Evolutionary conservation across 37 sponge, comb jelly and placozoan genomes (phyloP).

Genomic region (Agelas oroides): DNA sequence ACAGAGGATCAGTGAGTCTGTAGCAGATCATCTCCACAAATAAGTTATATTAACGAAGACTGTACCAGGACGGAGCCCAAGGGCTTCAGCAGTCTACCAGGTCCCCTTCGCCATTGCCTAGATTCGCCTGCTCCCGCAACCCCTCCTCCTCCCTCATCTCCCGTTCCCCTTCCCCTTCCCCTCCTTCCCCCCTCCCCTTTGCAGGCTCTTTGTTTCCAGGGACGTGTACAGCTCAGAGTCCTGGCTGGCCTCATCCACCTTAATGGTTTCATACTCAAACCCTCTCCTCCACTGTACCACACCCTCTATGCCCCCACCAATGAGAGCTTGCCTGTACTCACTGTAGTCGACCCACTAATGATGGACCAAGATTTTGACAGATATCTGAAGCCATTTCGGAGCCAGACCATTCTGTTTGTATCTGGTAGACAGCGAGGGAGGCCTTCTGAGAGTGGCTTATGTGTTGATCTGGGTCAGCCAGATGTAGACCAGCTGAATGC

Average conservation of each 20-base stretch:
- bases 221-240: conserved; percentile 31
- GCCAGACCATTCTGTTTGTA: too few relatives aligned
- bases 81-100: too few relatives aligned
- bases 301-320: conserved; percentile 24
- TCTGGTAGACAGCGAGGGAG: background rate
- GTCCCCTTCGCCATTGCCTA: too few relatives aligned
- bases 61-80: too few relatives aligned
- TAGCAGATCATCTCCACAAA: background rate
- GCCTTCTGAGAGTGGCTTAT: background rate
- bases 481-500: conserved; percentile 12
- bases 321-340: background rate
- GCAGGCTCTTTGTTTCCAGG: conserved; percentile 43
- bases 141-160: too few relatives aligned
- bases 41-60: too few relatives aligned
- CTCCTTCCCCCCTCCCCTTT: too few relatives aligned
- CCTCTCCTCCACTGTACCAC: background rate
- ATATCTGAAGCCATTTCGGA: background rate
- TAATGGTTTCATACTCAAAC: conserved; percentile 32
- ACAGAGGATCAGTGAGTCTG: conserved; percentile 13
- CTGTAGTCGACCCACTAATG: conserved; percentile 4
- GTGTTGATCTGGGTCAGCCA: conserved; percentile 1
- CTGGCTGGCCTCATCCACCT: conserved; percentile 48
- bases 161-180: too few relatives aligned
- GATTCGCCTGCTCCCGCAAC: too few relatives aligned
- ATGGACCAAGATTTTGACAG: conserved; percentile 3